phyloP scores from a whole-genome alignment of 2,113 vertebrate species.

The Capricornis sumatraensis region DNA sequence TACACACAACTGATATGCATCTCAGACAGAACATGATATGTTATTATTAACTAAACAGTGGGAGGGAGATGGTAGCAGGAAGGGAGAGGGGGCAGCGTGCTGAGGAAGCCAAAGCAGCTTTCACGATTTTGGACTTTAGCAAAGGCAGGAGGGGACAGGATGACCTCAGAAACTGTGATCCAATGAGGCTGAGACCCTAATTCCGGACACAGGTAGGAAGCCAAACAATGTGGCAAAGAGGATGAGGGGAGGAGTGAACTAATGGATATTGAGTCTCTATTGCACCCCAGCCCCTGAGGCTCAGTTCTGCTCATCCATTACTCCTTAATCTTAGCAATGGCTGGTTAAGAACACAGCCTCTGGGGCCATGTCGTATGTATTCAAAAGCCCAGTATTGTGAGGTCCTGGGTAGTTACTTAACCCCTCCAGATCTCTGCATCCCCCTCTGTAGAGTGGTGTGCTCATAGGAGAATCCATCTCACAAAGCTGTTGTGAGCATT shows the following conservation, averaged over 20 bases:
- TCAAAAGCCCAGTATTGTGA: not conserved
- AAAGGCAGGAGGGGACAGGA: not conserved
- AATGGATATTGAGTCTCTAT: fast-evolving
- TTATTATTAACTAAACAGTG: constrained; percentile 66
- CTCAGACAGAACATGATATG: not conserved
- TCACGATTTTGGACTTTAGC: not conserved
- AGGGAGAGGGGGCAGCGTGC: not conserved
- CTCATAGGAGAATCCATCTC: not conserved
- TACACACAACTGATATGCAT: constrained; percentile 22
- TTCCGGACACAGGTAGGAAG: not conserved
- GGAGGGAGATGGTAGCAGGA: not conserved
- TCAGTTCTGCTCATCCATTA: not conserved
- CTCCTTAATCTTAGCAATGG: not conserved
- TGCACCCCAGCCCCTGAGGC: not conserved
- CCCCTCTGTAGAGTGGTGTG: not conserved
- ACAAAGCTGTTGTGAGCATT: not conserved
- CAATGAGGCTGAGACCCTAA: not conserved
- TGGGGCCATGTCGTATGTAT: fast-evolving
- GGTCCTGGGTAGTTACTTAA: not conserved
- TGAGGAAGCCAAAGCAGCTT: not conserved
- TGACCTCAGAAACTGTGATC: not conserved
- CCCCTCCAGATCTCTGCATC: not conserved
- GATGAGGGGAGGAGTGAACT: too few species aligned
- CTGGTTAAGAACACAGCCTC: not conserved
- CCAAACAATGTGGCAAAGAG: not conserved